These are phyloP conservation scores for Anguilla megastoma DNA, from an alignment of 2,797 vertebrate genomes.

Conservation along the genomic window DNA sequence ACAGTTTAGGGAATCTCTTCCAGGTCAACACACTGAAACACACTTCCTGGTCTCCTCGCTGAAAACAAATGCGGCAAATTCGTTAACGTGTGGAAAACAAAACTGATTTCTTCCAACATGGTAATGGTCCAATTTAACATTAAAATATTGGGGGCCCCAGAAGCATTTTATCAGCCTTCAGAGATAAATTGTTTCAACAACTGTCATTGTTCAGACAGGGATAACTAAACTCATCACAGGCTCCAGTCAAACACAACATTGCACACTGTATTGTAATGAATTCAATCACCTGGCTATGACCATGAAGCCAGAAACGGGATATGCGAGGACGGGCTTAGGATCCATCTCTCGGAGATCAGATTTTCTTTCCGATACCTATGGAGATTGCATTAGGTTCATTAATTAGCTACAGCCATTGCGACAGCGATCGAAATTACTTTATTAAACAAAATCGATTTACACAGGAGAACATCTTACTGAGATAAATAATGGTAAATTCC, in stretches of 20 bases:
- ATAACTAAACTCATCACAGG: slow-evolving; percentile 44
- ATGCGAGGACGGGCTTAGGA: too few species aligned
- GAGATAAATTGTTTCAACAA: slow-evolving; percentile 34
- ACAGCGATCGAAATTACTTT: too few species aligned
- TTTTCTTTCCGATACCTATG: too few species aligned
- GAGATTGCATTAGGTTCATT: too few species aligned
- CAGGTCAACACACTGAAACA: too few species aligned
- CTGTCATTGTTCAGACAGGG: slow-evolving; percentile 44
- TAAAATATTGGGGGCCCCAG: background rate
- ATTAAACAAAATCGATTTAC: too few species aligned
- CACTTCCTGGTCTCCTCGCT: background rate
- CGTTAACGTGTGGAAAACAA: background rate
- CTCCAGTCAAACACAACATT: background rate
- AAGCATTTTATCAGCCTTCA: slow-evolving; percentile 13
- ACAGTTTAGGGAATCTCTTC: background rate
- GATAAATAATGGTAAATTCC: too few species aligned
- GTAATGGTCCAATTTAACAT: background rate
- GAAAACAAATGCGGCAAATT: background rate
- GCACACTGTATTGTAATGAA: background rate
- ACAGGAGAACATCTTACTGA: too few species aligned
- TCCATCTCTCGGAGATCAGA: background rate
- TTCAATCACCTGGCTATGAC: background rate
- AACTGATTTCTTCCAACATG: background rate
- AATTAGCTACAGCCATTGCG: too few species aligned
- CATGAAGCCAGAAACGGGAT: background rate